These are phyloP conservation scores for Amniataba percoides DNA, from an alignment of 2,797 vertebrate genomes.

Conservation along the genomic window DNA sequence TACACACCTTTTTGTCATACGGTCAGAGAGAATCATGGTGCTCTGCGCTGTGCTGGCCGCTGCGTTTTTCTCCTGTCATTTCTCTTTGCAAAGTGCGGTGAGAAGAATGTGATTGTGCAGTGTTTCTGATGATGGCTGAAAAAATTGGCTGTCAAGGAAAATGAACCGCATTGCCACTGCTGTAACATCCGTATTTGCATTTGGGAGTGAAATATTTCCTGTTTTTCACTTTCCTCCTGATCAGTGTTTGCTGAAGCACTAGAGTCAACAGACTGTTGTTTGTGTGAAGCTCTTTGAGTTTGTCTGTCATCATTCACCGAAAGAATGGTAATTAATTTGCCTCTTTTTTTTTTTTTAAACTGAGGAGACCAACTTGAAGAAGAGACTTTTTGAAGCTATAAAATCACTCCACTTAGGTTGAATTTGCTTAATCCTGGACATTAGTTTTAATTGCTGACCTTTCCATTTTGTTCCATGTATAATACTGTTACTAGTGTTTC, in stretches of 20 bases:
- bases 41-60: slow-evolving; percentile 8
- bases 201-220: slow-evolving; percentile 6
- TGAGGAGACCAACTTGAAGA: not conserved
- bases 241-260: slow-evolving; percentile 41
- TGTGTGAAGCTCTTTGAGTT: slow-evolving; percentile 39
- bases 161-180: slow-evolving; percentile 11
- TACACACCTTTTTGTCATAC: not conserved
- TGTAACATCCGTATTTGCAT: slow-evolving; percentile 36
- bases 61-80: slow-evolving; percentile 33
- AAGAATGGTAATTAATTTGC: slow-evolving; percentile 1
- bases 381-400: not conserved
- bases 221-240: slow-evolving; percentile 20
- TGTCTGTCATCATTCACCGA: not conserved
- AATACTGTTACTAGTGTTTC: not conserved
- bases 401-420: slow-evolving; percentile 2
- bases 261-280: slow-evolving; percentile 29
- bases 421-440: not conserved
- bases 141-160: slow-evolving; percentile 46
- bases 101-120: not conserved
- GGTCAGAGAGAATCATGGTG: slow-evolving; percentile 12
- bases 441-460: not conserved
- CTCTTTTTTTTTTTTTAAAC: not conserved
- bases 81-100: not conserved
- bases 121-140: slow-evolving; percentile 29
- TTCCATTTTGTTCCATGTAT: slow-evolving; percentile 1